These are phyloP conservation scores for Phlogophora meticulosa DNA, from an alignment of 2,888 invertebrate species.

Conservation along the genomic window DNA sequence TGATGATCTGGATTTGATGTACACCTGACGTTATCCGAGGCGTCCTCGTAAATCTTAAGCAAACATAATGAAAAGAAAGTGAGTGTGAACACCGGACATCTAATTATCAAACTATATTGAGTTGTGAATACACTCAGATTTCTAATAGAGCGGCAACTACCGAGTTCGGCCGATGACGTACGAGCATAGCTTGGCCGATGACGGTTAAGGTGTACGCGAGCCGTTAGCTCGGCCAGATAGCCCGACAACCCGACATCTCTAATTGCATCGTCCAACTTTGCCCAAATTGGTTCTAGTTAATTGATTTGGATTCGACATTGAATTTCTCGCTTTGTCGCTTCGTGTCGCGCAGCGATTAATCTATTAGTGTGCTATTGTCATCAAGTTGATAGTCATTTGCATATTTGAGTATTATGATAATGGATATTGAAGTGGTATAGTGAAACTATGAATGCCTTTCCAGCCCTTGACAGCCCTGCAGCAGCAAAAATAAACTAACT, in stretches of 20 bases:
- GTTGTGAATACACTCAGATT: no score
- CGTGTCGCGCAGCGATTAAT: constrained; percentile 70
- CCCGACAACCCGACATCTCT: constrained; percentile 69
- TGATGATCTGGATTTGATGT: no score
- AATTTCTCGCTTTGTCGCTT: constrained; percentile 71
- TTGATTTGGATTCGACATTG: constrained; percentile 82
- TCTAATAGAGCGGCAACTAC: no score
- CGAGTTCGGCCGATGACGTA: no score
- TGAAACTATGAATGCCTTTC: neutral
- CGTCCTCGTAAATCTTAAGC: no score
- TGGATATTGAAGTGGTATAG: constrained; percentile 30
- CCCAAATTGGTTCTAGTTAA: constrained; percentile 85
- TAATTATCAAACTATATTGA: no score
- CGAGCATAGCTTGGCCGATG: no score
- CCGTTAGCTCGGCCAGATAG: constrained; percentile 63
- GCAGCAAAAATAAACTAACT: neutral
- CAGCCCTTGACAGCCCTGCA: neutral
- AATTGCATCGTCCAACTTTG: constrained; percentile 84
- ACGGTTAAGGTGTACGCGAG: no score
- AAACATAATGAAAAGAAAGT: no score
- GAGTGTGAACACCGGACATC: no score
- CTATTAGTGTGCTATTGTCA: constrained; percentile 71
- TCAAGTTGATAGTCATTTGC: constrained; percentile 68
- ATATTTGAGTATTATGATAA: constrained; percentile 58
- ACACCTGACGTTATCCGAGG: no score